Percentiles rank a stretch among this genome's conserved stretches.
These are phyloP conservation scores for Idaea biselata DNA, from an alignment of 2,888 invertebrate species.

Conservation along the genomic window DNA sequence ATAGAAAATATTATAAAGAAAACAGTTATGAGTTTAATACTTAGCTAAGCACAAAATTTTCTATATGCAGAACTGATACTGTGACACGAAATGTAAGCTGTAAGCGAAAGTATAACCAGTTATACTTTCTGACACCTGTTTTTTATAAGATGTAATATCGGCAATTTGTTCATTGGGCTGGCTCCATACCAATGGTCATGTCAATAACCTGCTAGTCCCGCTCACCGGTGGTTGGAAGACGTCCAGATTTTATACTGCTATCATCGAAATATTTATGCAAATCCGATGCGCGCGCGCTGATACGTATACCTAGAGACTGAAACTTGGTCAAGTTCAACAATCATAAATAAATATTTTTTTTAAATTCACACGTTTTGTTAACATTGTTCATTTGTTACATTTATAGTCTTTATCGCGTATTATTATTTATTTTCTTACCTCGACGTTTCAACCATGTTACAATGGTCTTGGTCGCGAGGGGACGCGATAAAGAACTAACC, in stretches of 20 bases:
- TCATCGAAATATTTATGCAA: slow-evolving; percentile 35
- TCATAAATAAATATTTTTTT: not conserved
- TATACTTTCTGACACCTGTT: slow-evolving; percentile 19
- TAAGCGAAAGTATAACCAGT: not conserved
- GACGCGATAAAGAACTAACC: too few relatives aligned
- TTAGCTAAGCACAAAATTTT: too few relatives aligned
- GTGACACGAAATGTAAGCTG: too few relatives aligned
- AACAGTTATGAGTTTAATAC: too few relatives aligned
- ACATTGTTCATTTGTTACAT: too few relatives aligned
- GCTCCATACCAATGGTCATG: slow-evolving; percentile 35
- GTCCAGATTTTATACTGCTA: slow-evolving; percentile 35
- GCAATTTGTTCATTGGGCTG: slow-evolving; percentile 21
- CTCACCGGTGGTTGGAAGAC: slow-evolving; percentile 30
- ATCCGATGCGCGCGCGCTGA: slow-evolving; percentile 27
- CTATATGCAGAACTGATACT: too few relatives aligned
- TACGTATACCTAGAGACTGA: not conserved
- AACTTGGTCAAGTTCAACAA: slow-evolving; percentile 4
- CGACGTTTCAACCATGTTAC: too few relatives aligned
- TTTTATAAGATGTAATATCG: slow-evolving; percentile 22
- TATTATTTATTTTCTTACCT: too few relatives aligned
- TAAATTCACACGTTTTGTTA: too few relatives aligned
- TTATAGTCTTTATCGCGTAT: too few relatives aligned
- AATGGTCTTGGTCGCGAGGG: too few relatives aligned
- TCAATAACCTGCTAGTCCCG: slow-evolving; percentile 38
- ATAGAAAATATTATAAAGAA: too few relatives aligned